Conservation (phyloP, 2,888 invertebrate genomes). For the Eustalomyia histrio region DNA sequence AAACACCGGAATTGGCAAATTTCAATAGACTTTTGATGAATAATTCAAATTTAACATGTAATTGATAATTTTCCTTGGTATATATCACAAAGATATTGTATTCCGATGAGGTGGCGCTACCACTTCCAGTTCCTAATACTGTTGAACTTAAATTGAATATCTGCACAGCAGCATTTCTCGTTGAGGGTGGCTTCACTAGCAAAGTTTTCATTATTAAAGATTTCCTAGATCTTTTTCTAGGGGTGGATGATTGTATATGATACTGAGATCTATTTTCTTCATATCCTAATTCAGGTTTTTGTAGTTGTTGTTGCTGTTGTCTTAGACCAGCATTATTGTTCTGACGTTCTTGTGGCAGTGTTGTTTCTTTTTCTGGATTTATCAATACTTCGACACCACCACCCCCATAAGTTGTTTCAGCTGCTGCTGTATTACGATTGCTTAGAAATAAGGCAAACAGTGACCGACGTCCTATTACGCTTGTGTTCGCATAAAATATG, state of each 20-base stretch:
- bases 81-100: conserved; percentile 79
- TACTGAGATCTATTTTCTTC: conserved; percentile 34
- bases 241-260: conserved; percentile 31
- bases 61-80: conserved; percentile 77
- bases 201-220: conserved; percentile 56
- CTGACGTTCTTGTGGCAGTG: conserved; percentile 16
- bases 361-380: conserved; percentile 11
- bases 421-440: conserved; percentile 40
- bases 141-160: conserved; percentile 55
- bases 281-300: not conserved
- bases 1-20: conserved; percentile 76
- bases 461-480: conserved; percentile 56
- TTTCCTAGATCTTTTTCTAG: conserved; percentile 40
- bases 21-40: conserved; percentile 77
- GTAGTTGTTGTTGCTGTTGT: conserved; percentile 6
- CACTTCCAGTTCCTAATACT: conserved; percentile 28
- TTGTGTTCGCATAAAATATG: conserved; percentile 62
- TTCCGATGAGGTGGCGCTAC: conserved; percentile 68
- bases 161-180: conserved; percentile 56
- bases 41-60: conserved; percentile 77
- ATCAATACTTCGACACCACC: conserved; percentile 10
- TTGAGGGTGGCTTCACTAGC: conserved; percentile 56
- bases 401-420: conserved; percentile 10
- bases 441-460: conserved; percentile 57
- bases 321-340: no score